Conservation (phyloP, 2,888 invertebrate genomes). For the Hirtodrosophila histrioides region DNA sequence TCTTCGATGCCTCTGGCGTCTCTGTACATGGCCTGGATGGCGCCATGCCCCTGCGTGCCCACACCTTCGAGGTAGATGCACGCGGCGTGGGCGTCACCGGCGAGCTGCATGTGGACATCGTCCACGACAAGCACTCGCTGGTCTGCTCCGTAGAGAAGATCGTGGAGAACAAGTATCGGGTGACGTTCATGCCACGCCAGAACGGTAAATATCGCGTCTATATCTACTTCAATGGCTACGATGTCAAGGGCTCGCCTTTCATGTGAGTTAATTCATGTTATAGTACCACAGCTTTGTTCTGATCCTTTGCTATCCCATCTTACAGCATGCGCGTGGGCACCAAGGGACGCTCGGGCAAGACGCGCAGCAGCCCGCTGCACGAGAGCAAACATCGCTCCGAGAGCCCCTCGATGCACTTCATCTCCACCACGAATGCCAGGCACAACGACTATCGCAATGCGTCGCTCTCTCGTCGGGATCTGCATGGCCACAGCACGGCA, state of each 20-base stretch:
- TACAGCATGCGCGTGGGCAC: slow-evolving; percentile 90
- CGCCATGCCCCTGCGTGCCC: slow-evolving; percentile 93
- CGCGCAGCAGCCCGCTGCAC: slow-evolving; percentile 86
- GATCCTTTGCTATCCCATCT: not conserved
- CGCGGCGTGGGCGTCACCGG: slow-evolving; percentile 93
- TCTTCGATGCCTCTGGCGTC: slow-evolving; percentile 96
- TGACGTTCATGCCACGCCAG: slow-evolving; percentile 92
- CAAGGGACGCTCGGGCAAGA: slow-evolving; percentile 86
- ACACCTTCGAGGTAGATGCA: slow-evolving; percentile 92
- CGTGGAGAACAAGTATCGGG: slow-evolving; percentile 90
- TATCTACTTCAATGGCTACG: slow-evolving; percentile 96
- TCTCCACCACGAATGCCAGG: slow-evolving; percentile 80
- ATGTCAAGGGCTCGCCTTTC: slow-evolving; percentile 93
- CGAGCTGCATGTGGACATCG: slow-evolving; percentile 94
- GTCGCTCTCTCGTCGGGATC: slow-evolving; percentile 74
- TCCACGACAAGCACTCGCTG: slow-evolving; percentile 93
- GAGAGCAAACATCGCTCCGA: slow-evolving; percentile 85
- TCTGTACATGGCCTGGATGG: slow-evolving; percentile 92
- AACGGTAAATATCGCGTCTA: slow-evolving; percentile 93
- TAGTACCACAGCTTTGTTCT: not conserved
- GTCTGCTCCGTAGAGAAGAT: slow-evolving; percentile 93
- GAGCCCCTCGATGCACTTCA: slow-evolving; percentile 84
- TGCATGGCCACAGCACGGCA: slow-evolving; percentile 68
- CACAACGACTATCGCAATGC: slow-evolving; percentile 83
- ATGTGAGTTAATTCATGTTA: slow-evolving; percentile 82